Evolutionary conservation across 1,140 invertebrate genomes (phyloP), one percentile per base, ranked within the genome.

Genomic region (Heliconius himera): DNA sequence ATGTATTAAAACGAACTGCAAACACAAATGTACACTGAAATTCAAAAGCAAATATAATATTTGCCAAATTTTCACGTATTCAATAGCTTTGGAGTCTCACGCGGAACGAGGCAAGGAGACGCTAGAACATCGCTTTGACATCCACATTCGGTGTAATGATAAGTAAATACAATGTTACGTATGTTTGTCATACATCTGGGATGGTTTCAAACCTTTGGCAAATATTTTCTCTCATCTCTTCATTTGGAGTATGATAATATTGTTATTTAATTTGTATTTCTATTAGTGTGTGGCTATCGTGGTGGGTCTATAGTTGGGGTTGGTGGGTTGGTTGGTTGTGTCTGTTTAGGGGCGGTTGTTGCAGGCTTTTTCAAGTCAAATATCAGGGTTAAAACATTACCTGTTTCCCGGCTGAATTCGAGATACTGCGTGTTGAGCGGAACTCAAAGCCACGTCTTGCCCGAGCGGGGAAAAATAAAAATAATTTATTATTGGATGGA

Each of bases 151-250:
- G 22, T 16, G 22, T 66, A 66, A 66, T 66, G 60, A 66, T 16
- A 66, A 66, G 60, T 66, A 66, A 66, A 66, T 16, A 66, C 54
- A 22, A 56, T 66, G 20, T 66, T 66, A 26, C 60, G 8, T 26
- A 29, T 56, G 54, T 26, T 66, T 26, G 60, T 66, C 13, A 26
- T 22, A 66, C 60, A 66, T 66, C 60, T 66, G 60, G 60, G 60
- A 66, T 29, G 22, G 60, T 66, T 66, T 66, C 60, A 29, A 66
- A 66, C 60, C 60, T 66, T 66, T 66, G 11, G 60, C 4, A 66
- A 66, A 66, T 66, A 66, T 66, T 26, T 66, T 66, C 60, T 11
- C 60, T 66, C 22, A 66, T 66, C 60, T 66, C 60, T 66, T 66
- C 56, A 66, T 66, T 66, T 66, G 60, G 60, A 66, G 9, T 29